Evolutionary conservation across 2,113 vertebrate species (phyloP), one percentile per base, ranked within the genome.

Genomic region (Nestor notabilis): DNA sequence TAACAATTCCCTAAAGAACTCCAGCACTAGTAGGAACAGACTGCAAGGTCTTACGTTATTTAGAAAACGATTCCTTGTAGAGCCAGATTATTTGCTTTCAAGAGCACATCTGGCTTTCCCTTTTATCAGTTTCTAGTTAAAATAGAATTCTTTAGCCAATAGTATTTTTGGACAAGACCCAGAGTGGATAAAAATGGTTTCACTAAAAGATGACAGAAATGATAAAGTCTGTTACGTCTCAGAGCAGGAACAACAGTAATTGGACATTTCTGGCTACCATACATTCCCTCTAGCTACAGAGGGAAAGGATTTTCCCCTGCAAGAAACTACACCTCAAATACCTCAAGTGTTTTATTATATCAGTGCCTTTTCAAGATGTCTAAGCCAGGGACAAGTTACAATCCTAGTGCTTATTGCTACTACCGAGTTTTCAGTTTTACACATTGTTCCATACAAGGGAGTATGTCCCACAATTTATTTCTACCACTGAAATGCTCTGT

Each of bases 1-100:
- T 90, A 96, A 75, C 83, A 95, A 93, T 52, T 97, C 83, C 64
- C 72, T 19, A 44, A 93, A 95, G 88, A 90, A 72, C 68, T 75
- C 55, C 16, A 1, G 79, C 79, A 86, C 65, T 83, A 75, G 76
- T 13, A 92, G 11, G 90, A 75, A 61, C 56, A 66, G 84, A 87
- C 91, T 94, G 76, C 24, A 86, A 92, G 52, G 69, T 68, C 80
- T 95, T 90, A 53, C 0, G 5, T 50, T 94, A 81, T 94, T 96
- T 92, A 90, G 93, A 79, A 96, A 96, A 94, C 65, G 82, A 58
- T 86, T 93, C 65, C 55, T 93, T 92, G 80, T 74, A 84, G 35
- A 87, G 47, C 46, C 72, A 87, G 60, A 83, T 35, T 7, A 90
- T 89, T 90, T 58, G 60, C 82, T 86, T 94, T 85, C 84, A 93